Base-by-base conservation (phyloP, 2,113 vertebrate genomes). In the Psilopsiagon aurifrons region DNA sequence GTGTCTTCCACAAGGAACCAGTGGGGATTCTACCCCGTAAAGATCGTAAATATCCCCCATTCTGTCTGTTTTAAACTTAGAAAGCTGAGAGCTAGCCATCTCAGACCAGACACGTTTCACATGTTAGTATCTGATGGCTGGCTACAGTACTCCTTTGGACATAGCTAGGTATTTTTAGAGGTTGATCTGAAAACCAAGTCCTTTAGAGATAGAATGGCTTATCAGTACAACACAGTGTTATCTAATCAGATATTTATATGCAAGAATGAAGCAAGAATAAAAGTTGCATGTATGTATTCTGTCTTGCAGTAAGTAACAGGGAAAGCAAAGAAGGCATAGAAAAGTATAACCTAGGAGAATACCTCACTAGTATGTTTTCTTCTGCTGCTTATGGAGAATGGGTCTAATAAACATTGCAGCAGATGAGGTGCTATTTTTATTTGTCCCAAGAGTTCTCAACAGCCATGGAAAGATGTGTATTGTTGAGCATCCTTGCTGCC, bases 41-140 rank as follows among this genome's bases (percentile, higher is more conserved):
- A 35, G 20, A 1, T 49, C 28, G 8, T 44, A 44, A 67, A 66
- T 51, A 29, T 81, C 7, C 6, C 17, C 7, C 27, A 7, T 37
- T 39, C 15, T 43, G 5, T 59, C 19, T 15, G 4, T 79, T 75
- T 90, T 66, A 49, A 54, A 13, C 23, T 54, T 31, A 41, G 49
- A 64, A 79, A 70, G 18, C 46, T 60, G 39, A 60, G 71, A 70
- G 22, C 31, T 69, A 1, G 20, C 14, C 1, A 0, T 59, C 37
- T 90, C 37, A 25, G 37, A n/a, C 20, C 0, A 5, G 55, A 49
- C 10, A 15, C 8, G 15, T 64, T 59, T 63, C 0, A 0, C 17
- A 2, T 44, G 37, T 68, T 23, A n/a, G 54, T 13, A 54, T 73
- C 41, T 27, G 17, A 20, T 57, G 43, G 9, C 7, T 83, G 49